Conservation (phyloP, 2,797 vertebrate genomes). For the Parauchenoglanis ngamensis region DNA sequence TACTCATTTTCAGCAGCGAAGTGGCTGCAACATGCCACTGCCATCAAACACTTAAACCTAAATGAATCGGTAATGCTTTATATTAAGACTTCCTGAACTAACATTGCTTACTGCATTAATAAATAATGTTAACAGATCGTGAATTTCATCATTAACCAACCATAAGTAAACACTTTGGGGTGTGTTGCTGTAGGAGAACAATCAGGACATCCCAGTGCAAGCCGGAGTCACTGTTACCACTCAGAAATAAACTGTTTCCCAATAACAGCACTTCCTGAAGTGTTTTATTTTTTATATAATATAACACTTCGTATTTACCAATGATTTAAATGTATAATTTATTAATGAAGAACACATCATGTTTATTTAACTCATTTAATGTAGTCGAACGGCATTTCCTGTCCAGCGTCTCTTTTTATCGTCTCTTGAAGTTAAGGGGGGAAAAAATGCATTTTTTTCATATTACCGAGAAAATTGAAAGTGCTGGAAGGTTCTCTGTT, state of each 20-base stretch:
- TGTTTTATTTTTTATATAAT: background rate
- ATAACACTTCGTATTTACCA: background rate
- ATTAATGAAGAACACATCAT: background rate
- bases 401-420: background rate
- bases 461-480: background rate
- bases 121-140: background rate
- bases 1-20: background rate
- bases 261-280: background rate
- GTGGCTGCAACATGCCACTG: background rate
- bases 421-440: background rate
- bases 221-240: background rate
- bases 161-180: background rate
- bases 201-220: background rate
- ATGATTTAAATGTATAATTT: background rate
- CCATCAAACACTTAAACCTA: background rate
- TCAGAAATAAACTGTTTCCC: background rate
- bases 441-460: background rate
- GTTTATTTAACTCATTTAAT: background rate
- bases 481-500: background rate
- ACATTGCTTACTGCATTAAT: no score
- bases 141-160: background rate
- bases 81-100: background rate
- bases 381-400: background rate
- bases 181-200: background rate
- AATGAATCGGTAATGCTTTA: background rate